A percentile compares a stretch with the other conserved stretches of the same genome.
Conservation (phyloP, 1,140 invertebrate species). For the Drosophila grimshawi region DNA sequence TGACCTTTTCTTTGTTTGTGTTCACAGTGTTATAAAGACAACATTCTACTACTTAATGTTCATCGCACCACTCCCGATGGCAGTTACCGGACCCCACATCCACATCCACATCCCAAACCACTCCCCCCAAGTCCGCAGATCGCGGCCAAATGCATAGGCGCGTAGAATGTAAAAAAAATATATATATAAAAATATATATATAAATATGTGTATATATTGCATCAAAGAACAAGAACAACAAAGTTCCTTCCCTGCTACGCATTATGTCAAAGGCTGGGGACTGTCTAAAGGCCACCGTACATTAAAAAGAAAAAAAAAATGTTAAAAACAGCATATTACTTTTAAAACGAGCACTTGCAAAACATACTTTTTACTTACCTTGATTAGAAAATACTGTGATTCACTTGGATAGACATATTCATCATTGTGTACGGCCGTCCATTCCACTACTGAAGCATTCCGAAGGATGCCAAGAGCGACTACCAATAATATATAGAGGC, state of each 20-base stretch:
- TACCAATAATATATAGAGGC: too few species aligned
- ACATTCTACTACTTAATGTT: conserved; percentile 81
- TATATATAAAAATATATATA: conserved; percentile 16
- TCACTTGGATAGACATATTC: conserved; percentile 7
- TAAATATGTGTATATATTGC: conserved; percentile 17
- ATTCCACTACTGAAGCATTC: too few species aligned
- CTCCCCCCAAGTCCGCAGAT: neutral
- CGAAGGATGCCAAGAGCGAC: too few species aligned
- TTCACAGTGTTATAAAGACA: conserved; percentile 81
- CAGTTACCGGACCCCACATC: conserved; percentile 17
- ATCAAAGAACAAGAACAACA: conserved; percentile 67
- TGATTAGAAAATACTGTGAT: conserved; percentile 61
- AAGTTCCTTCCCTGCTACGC: too few species aligned
- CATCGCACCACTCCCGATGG: conserved; percentile 49
- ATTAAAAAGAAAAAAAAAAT: conserved; percentile 43
- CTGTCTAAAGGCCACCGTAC: conserved; percentile 63
- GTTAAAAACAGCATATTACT: conserved; percentile 58
- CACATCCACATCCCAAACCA: neutral
- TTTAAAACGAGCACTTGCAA: conserved; percentile 50
- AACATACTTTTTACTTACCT: conserved; percentile 46
- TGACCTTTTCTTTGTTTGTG: conserved; percentile 80
- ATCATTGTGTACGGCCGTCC: too few species aligned
- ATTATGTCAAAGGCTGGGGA: neutral
- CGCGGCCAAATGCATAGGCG: conserved; percentile 1
- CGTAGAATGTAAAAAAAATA: conserved; percentile 25